These are phyloP conservation scores for Terebella lapidaria DNA, from an alignment of 2,888 invertebrate genomes.

Conservation along the genomic window DNA sequence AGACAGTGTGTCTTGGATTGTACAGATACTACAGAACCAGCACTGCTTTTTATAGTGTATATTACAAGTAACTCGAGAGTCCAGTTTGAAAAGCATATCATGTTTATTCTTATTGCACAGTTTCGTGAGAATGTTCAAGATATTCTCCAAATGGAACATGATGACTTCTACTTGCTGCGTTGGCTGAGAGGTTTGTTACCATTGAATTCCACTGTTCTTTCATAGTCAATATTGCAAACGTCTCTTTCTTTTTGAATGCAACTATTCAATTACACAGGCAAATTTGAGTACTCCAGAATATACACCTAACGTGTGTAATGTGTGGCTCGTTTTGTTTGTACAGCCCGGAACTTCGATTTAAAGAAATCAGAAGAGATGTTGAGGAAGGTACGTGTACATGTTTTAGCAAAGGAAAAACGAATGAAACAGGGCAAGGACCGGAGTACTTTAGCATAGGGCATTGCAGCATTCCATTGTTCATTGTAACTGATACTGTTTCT, in stretches of 20 bases:
- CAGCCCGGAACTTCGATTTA: constrained; percentile 11
- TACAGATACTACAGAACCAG: too few relatives aligned
- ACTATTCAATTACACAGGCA: background rate
- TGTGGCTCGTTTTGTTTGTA: background rate
- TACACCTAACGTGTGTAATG: background rate
- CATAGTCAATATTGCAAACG: background rate
- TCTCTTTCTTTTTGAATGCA: background rate
- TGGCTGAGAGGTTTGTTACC: constrained; percentile 51
- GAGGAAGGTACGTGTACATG: constrained; percentile 4
- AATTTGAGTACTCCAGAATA: background rate
- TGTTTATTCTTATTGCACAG: too few relatives aligned
- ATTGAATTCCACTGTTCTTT: background rate
- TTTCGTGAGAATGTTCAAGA: constrained; percentile 33
- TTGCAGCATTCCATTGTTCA: background rate
- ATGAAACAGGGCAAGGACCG: too few relatives aligned
- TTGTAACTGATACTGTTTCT: background rate
- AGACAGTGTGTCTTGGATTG: too few relatives aligned
- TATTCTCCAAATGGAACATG: constrained; percentile 38
- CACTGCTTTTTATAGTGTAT: too few relatives aligned
- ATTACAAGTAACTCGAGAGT: too few relatives aligned
- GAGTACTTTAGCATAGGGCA: too few relatives aligned
- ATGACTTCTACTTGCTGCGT: constrained; percentile 40
- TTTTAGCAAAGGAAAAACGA: too few relatives aligned
- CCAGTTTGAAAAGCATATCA: too few relatives aligned
- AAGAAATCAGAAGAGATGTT: constrained; percentile 11